Conservation (phyloP, 2,888 invertebrate species). For the Campoplex nolae region DNA sequence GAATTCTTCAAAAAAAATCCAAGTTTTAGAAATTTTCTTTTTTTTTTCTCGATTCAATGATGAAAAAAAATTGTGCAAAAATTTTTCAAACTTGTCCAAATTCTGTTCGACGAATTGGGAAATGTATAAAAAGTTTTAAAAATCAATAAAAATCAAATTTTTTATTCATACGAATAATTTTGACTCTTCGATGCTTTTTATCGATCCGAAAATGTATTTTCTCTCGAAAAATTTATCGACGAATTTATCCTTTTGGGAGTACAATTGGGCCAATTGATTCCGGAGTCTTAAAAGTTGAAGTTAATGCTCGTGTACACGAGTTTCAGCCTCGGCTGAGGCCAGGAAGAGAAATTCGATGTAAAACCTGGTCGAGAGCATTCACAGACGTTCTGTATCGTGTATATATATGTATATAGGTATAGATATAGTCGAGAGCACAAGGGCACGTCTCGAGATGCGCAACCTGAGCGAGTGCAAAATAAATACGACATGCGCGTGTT, state of each 20-base stretch:
- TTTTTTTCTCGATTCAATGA: too few species aligned
- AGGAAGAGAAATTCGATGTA: slow-evolving; percentile 64
- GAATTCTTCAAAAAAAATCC: too few species aligned
- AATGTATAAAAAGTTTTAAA: too few species aligned
- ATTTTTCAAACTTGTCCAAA: too few species aligned
- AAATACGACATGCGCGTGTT: slow-evolving; percentile 36
- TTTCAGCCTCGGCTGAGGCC: slow-evolving; percentile 46
- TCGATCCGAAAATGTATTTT: not conserved
- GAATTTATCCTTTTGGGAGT: not conserved
- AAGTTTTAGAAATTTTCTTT: too few species aligned
- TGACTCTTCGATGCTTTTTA: not conserved
- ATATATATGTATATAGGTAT: not conserved
- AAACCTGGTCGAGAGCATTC: slow-evolving; percentile 42
- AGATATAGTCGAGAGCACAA: slow-evolving; percentile 44
- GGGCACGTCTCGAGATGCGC: slow-evolving; percentile 58
- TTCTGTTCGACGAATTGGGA: too few species aligned
- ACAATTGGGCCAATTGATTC: slow-evolving; percentile 13
- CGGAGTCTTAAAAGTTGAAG: slow-evolving; percentile 50
- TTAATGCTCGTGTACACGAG: slow-evolving; percentile 32
- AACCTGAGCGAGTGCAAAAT: slow-evolving; percentile 53
- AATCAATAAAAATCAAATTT: not conserved
- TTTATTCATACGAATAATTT: not conserved
- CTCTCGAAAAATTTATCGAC: not conserved
- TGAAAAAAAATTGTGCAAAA: too few species aligned
- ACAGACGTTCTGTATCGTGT: not conserved